Percentiles rank a stretch among this genome's conserved stretches.
phyloP scores from a whole-genome alignment of 2,888 invertebrate species.

The Disparrhopalites patrizii region DNA sequence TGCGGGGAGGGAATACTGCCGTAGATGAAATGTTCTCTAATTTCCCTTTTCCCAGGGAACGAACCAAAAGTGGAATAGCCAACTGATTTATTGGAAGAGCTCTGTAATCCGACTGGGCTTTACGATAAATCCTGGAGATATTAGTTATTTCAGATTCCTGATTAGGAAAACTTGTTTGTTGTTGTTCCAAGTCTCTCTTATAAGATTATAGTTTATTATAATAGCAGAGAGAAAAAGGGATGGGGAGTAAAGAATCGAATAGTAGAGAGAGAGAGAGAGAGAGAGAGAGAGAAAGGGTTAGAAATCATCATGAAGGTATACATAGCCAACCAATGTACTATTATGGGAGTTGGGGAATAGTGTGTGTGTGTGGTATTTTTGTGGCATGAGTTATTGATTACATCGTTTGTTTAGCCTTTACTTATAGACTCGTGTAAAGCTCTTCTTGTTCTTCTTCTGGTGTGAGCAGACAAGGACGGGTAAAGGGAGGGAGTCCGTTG shows the following conservation, averaged over 20 bases:
- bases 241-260: not conserved
- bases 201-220: too few relatives aligned
- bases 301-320: too few relatives aligned
- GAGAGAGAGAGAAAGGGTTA: not conserved
- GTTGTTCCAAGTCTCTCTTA: not conserved
- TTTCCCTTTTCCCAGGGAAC: too few relatives aligned
- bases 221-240: too few relatives aligned
- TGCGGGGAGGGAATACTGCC: too few relatives aligned
- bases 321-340: not conserved
- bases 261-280: not conserved
- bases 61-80: not conserved
- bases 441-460: too few relatives aligned
- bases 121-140: conserved; percentile 2
- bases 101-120: not conserved
- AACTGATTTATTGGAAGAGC: conserved; percentile 4
- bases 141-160: not conserved
- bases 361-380: not conserved
- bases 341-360: not conserved
- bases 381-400: conserved; percentile 13
- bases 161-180: not conserved
- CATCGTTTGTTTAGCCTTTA: not conserved
- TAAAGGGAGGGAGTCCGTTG: too few relatives aligned
- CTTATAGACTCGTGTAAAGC: too few relatives aligned
- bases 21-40: too few relatives aligned
- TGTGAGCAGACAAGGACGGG: too few relatives aligned